Evolutionary conservation across 2,797 vertebrate species (phyloP), one percentile per base, ranked within the genome.

Genomic region (Lutjanus campechanus): DNA sequence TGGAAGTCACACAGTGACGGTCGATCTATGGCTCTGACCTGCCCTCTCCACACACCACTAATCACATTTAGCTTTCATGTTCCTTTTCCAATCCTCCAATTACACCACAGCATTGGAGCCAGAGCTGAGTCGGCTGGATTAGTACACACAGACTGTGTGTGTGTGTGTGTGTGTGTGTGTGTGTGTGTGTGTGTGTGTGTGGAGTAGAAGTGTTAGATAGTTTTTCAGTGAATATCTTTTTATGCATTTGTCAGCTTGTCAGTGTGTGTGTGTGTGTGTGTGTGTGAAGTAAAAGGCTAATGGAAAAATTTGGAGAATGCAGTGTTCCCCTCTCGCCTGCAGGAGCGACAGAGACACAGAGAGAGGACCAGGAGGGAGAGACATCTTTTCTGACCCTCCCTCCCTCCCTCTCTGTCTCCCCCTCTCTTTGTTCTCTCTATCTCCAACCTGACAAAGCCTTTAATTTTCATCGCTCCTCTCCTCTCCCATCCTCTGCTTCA

Each of bases 71-170:
- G 66, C 66, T 80, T 78, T 41, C 73, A 58, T 79, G 66, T 43
- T 85, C 64, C 64, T 69, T 53, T 50, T 50, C 36, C 65, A 56
- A 19, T 83, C 81, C 78, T 89, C 55, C 78, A 84, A 58, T 84
- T 82, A 75, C 47, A 12, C 51, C 47, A 4, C 46, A 1, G 75
- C 40, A 72, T 78, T 54, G 75, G 71, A 81, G 72, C 55, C 73
- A 36, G 54, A 68, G 83, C 68, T 19, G 76, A 82, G 67, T 69
- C 41, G 9, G 76, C 83, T 3, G 44, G 29, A 74, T 69, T 44
- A 29, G 43, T 13, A 25, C 56, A 59, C 60, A 49, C 47, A 0
- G 29, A 11, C 19, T 1, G 29, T 3, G 29, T 3, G 29, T 3
- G 29, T 3, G 29, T 3, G 59, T 58, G 29, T 58, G 25, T 16